Conservation (phyloP, 2,113 vertebrate species). For the Rhinoptilus africanus region DNA sequence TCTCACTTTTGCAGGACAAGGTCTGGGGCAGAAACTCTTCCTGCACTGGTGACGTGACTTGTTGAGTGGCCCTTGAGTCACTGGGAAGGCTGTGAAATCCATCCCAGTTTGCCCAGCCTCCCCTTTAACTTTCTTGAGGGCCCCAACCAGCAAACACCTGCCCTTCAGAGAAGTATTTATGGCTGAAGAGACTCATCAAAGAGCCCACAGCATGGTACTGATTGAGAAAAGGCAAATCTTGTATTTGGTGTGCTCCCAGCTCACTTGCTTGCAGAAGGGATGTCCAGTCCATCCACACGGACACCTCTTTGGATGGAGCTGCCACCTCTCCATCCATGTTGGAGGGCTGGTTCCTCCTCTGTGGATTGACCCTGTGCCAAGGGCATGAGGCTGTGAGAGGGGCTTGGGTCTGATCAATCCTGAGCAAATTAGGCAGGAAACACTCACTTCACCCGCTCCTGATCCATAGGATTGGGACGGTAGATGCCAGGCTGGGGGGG, state of each 20-base stretch:
- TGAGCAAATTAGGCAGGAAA: neutral
- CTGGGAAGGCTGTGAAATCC: neutral
- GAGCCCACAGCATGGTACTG: neutral
- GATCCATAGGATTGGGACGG: neutral
- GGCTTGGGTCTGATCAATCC: rapidly evolving
- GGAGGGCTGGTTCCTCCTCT: neutral
- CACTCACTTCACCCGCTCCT: neutral
- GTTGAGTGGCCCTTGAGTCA: neutral
- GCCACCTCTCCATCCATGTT: neutral
- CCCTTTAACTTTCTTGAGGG: neutral
- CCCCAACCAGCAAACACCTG: neutral
- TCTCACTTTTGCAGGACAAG: neutral
- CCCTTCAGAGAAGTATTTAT: neutral
- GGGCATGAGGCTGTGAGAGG: neutral
- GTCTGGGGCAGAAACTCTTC: neutral
- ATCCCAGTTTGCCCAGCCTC: neutral
- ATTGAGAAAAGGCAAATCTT: neutral
- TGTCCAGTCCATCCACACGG: neutral
- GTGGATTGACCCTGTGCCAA: neutral
- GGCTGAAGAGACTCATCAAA: neutral
- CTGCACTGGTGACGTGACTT: neutral
- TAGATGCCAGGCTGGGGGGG: neutral
- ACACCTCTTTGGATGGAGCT: neutral
- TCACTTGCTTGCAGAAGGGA: neutral
- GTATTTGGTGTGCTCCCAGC: neutral